phyloP scores from a whole-genome alignment of 2,113 vertebrate genomes.

The Parus major region DNA sequence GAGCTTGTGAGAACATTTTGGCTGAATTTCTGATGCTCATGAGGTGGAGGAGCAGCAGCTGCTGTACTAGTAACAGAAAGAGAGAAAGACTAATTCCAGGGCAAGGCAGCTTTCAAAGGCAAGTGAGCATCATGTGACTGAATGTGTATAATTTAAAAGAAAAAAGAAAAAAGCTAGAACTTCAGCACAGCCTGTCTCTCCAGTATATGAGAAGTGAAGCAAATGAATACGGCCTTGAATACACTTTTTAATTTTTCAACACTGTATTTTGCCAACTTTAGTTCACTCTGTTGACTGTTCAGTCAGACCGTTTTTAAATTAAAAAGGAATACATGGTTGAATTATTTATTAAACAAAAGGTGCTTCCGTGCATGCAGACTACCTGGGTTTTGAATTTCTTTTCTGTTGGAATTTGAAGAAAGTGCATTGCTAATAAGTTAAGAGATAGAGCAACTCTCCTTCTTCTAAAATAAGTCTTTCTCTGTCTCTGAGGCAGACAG shows the following conservation, averaged over 20 bases:
- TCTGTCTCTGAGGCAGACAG: not conserved
- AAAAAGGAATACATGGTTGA: constrained; percentile 58
- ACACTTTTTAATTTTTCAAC: constrained; percentile 64
- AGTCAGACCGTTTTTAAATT: constrained; percentile 59
- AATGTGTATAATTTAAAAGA: constrained; percentile 27
- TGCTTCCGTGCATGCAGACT: constrained; percentile 50
- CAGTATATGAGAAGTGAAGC: constrained; percentile 19
- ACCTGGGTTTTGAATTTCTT: constrained; percentile 45
- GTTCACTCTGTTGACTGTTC: constrained; percentile 64
- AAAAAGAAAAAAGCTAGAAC: constrained; percentile 2
- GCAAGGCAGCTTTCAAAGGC: constrained; percentile 38
- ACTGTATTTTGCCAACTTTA: constrained; percentile 56
- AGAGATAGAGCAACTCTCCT: constrained; percentile 9
- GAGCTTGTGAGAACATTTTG: not conserved
- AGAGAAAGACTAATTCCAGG: constrained; percentile 12
- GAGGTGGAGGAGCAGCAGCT: not conserved
- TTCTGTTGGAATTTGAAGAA: constrained; percentile 28
- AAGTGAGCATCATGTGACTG: not conserved
- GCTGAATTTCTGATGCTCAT: not conserved
- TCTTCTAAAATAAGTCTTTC: not conserved
- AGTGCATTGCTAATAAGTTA: constrained; percentile 37
- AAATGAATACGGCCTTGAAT: constrained; percentile 40
- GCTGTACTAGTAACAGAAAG: not conserved
- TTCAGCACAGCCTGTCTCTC: constrained; percentile 21
- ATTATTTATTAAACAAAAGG: constrained; percentile 70